Percentiles rank a stretch among this genome's conserved stretches.
Conservation (phyloP, 2,888 invertebrate species). For the Octonoba sinensis region DNA sequence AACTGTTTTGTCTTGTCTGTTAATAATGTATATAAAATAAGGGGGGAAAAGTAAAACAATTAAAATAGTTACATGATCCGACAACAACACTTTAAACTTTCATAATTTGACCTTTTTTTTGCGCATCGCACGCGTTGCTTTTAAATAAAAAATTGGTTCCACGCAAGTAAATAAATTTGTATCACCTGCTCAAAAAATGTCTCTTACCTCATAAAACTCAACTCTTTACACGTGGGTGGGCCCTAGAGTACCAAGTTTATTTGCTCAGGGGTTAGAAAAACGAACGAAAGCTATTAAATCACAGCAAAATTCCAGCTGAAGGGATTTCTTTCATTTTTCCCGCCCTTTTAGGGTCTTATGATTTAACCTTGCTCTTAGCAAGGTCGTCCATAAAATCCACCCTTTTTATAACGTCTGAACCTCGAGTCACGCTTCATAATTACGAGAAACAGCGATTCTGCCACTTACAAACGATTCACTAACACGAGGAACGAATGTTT, state of each 20-base stretch:
- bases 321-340: no score
- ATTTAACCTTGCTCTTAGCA: conserved; percentile 17
- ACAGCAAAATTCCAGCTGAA: not conserved
- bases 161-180: no score
- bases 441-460: conserved; percentile 43
- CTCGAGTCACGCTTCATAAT: conserved; percentile 50
- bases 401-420: conserved; percentile 39
- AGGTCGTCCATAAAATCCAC: conserved; percentile 49
- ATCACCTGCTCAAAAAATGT: no score
- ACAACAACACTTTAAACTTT: no score
- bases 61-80: no score
- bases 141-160: no score
- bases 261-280: conserved; percentile 10
- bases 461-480: conserved; percentile 13
- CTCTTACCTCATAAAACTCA: no score
- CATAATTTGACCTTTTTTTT: no score
- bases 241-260: conserved; percentile 6
- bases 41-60: no score
- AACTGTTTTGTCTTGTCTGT: no score
- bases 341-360: not conserved
- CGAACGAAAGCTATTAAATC: conserved; percentile 2
- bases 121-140: no score
- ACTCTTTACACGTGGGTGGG: conserved; percentile 1
- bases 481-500: conserved; percentile 19
- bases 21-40: no score